Conservation (phyloP, 1,140 invertebrate genomes). For the Aphaenogaster floridana region DNA sequence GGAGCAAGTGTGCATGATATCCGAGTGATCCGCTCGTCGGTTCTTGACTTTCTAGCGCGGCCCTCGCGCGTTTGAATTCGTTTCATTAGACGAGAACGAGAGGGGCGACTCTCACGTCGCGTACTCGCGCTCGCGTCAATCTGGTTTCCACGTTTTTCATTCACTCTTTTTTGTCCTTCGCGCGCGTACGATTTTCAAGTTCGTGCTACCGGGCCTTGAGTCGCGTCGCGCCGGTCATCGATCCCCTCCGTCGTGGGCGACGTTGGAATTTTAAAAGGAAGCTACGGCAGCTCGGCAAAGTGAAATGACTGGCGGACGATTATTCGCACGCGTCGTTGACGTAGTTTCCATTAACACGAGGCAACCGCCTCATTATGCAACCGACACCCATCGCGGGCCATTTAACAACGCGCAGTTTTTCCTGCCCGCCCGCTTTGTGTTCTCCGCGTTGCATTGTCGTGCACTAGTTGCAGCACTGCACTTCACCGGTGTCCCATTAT, state of each 20-base stretch:
- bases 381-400: conserved; percentile 29
- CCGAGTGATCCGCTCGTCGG: background rate
- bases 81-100: conserved; percentile 40
- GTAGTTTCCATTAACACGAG: conserved; percentile 39
- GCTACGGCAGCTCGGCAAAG: background rate
- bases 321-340: conserved; percentile 40
- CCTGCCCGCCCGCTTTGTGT: conserved; percentile 45
- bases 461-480: conserved; percentile 65
- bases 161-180: conserved; percentile 20
- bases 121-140: conserved; percentile 9
- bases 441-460: conserved; percentile 66
- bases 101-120: conserved; percentile 31
- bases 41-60: conserved; percentile 45
- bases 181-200: conserved; percentile 38
- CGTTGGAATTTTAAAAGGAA: background rate
- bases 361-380: conserved; percentile 48
- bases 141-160: conserved; percentile 45
- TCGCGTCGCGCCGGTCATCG: conserved; percentile 24
- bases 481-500: conserved; percentile 80
- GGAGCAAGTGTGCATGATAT: background rate
- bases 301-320: conserved; percentile 15
- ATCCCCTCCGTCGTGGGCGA: conserved; percentile 5
- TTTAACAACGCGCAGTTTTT: conserved; percentile 55
- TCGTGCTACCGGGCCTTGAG: conserved; percentile 37
- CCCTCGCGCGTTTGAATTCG: conserved; percentile 18